A percentile compares a stretch with the other conserved stretches of the same genome.
Conservation (phyloP, 1,140 invertebrate genomes). For the Tetramorium parvispinum region DNA sequence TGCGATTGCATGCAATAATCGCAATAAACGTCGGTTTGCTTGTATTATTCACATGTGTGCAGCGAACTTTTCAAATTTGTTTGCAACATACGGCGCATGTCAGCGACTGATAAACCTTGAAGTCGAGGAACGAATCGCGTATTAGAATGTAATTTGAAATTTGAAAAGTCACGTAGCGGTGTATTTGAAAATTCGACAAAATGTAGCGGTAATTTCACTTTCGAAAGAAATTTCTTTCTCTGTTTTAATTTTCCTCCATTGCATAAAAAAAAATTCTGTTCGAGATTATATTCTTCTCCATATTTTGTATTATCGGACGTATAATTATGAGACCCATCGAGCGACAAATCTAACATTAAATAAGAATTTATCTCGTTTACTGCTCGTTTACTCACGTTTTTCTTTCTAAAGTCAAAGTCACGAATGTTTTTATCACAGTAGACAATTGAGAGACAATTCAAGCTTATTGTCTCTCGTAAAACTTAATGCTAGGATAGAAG, state of each 20-base stretch:
- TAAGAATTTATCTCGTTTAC: neutral
- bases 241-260: neutral
- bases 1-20: neutral
- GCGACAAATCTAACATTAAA: neutral
- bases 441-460: neutral
- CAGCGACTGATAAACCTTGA: neutral
- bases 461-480: neutral
- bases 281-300: neutral
- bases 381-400: neutral
- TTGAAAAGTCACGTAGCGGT: neutral
- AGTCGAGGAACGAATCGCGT: neutral
- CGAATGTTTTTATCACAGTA: neutral
- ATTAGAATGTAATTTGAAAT: slow-evolving; percentile 15
- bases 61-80: neutral
- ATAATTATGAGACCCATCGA: neutral
- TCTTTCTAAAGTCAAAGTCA: neutral
- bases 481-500: no score
- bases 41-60: neutral
- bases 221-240: no score
- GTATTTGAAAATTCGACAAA: neutral
- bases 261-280: neutral
- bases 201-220: no score
- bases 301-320: neutral
- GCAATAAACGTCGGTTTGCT: neutral
- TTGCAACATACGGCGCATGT: slow-evolving; percentile 2